Evolutionary conservation across 2,888 invertebrate genomes (phyloP).

Genomic region (Epiblema foenella): DNA sequence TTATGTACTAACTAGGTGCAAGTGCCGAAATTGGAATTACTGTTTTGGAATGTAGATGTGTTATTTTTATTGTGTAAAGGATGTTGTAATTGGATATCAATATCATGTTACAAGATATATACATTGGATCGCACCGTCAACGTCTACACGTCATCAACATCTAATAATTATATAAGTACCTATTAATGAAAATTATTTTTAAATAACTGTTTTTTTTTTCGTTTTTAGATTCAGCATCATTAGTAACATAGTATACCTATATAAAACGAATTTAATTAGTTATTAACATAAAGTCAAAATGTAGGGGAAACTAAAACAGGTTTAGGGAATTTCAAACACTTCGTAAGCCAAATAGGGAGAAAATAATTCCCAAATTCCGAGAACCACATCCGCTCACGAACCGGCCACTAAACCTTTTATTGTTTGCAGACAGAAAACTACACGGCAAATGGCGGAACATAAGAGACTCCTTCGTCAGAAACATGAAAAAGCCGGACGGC

Average conservation of each 20-base stretch:
- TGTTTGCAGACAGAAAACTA: constrained; percentile 68
- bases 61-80: constrained; percentile 8
- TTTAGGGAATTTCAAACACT: constrained; percentile 15
- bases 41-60: no score
- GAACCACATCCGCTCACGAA: constrained; percentile 21
- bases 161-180: no score
- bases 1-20: no score
- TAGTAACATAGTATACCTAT: no score
- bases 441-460: constrained; percentile 77
- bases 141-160: no score
- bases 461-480: constrained; percentile 73
- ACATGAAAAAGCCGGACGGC: constrained; percentile 57
- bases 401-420: constrained; percentile 37
- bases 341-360: constrained; percentile 10
- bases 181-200: no score
- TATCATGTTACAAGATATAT: no score
- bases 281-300: not conserved
- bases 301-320: not conserved
- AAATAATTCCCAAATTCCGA: constrained; percentile 11
- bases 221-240: no score
- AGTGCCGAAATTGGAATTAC: no score
- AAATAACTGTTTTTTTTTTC: no score
- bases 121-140: no score
- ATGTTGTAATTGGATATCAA: constrained; percentile 4
- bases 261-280: not conserved